phyloP scores from a whole-genome alignment of 2,797 vertebrate genomes.

The Chromis chromis region DNA sequence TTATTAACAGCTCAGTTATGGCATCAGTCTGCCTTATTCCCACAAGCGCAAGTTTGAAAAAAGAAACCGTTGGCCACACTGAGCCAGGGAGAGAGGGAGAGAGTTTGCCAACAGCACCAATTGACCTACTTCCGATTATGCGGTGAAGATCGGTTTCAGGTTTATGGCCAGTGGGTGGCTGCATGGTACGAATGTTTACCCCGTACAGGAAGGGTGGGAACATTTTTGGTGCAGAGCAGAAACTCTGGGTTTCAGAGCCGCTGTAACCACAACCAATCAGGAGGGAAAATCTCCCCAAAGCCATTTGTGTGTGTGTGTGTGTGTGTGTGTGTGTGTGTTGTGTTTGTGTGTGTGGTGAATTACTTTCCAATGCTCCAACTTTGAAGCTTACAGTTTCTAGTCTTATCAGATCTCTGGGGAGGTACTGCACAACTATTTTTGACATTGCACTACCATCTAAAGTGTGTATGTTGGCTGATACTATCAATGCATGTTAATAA shows the following conservation, averaged over 20 bases:
- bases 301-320: conserved; percentile 16
- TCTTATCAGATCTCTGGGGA: conserved; percentile 37
- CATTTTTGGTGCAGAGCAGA: conserved; percentile 42
- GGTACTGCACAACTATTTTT: conserved; percentile 19
- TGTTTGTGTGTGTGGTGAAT: conserved; percentile 25
- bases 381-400: conserved; percentile 43
- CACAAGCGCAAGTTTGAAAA: conserved; percentile 52
- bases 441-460: neutral
- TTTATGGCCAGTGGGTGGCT: conserved; percentile 56
- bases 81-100: conserved; percentile 25
- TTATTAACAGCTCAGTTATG: conserved; percentile 56
- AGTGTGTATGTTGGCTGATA: neutral
- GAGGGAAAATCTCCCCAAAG: conserved; percentile 55
- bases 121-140: conserved; percentile 70
- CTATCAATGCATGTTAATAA: too few species aligned
- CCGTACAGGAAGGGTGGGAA: conserved; percentile 54
- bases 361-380: conserved; percentile 41
- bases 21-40: conserved; percentile 50
- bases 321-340: conserved; percentile 23
- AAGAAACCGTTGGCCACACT: conserved; percentile 48
- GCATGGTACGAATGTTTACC: conserved; percentile 54
- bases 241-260: conserved; percentile 36
- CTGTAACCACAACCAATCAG: conserved; percentile 60
- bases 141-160: conserved; percentile 56
- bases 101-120: conserved; percentile 59